These are phyloP conservation scores for Pelusios castaneus DNA, from an alignment of 2,113 vertebrate species.

Conservation along the genomic window DNA sequence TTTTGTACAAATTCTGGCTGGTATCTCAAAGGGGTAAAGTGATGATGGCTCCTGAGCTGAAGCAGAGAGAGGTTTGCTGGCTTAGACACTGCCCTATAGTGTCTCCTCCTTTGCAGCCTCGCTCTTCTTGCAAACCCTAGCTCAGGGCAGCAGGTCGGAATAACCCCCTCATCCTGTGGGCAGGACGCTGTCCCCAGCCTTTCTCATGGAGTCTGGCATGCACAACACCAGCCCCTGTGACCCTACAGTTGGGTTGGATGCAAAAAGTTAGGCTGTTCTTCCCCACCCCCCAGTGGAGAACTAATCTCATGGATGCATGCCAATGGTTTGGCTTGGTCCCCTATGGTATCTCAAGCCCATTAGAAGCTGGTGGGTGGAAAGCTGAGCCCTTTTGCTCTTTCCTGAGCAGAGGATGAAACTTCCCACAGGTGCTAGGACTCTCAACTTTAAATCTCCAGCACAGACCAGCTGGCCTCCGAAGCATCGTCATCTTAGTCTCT, in stretches of 20 bases:
- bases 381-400: neutral
- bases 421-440: neutral
- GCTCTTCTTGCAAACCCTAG: no score
- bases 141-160: neutral
- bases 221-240: no score
- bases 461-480: neutral
- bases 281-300: no score
- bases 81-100: neutral
- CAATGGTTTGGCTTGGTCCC: neutral
- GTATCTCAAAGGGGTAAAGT: neutral
- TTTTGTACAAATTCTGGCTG: neutral
- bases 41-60: neutral
- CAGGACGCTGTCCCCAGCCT: neutral
- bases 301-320: no score
- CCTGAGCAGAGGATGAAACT: neutral
- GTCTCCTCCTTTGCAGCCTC: neutral
- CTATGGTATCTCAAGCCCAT: neutral
- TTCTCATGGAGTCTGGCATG: no score
- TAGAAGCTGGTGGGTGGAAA: neutral
- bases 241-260: neutral
- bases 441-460: neutral
- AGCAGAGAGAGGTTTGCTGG: neutral
- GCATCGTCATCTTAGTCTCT: neutral
- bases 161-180: no score
- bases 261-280: neutral